Percentiles rank a stretch among this genome's conserved stretches.
phyloP scores from a whole-genome alignment of 2,888 invertebrate genomes.

The Beris morrisii region DNA sequence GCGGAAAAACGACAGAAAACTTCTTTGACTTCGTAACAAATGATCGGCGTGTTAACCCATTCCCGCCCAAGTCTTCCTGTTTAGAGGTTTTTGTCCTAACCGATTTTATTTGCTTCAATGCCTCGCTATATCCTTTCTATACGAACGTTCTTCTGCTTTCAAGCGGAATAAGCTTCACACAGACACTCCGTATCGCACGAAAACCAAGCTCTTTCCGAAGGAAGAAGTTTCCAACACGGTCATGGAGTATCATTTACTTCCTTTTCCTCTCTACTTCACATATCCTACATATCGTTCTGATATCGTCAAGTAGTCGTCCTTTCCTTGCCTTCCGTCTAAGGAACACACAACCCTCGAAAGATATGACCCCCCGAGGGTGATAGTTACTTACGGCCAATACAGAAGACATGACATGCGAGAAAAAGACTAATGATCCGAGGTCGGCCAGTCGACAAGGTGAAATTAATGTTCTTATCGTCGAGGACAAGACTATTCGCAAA shows the following conservation, averaged over 20 bases:
- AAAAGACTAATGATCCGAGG: constrained; percentile 34
- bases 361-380: too few species aligned
- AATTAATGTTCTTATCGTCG: constrained; percentile 34
- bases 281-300: neutral
- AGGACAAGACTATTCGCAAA: constrained; percentile 30
- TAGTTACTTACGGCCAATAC: too few species aligned
- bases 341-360: neutral
- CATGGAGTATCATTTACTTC: too few species aligned
- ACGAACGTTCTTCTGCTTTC: neutral
- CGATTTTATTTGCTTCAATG: constrained; percentile 2
- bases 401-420: constrained; percentile 29
- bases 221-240: too few species aligned
- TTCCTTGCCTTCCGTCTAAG: neutral
- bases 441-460: constrained; percentile 33
- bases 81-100: neutral
- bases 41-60: constrained; percentile 14
- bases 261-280: neutral
- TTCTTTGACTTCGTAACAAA: neutral
- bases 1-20: neutral
- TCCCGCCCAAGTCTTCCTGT: constrained; percentile 8
- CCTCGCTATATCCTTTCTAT: neutral
- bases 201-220: too few species aligned
- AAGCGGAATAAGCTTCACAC: neutral
- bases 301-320: neutral
- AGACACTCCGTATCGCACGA: too few species aligned